Base-by-base conservation (phyloP, 2,888 invertebrate species). In the Escarpia spicata region DNA sequence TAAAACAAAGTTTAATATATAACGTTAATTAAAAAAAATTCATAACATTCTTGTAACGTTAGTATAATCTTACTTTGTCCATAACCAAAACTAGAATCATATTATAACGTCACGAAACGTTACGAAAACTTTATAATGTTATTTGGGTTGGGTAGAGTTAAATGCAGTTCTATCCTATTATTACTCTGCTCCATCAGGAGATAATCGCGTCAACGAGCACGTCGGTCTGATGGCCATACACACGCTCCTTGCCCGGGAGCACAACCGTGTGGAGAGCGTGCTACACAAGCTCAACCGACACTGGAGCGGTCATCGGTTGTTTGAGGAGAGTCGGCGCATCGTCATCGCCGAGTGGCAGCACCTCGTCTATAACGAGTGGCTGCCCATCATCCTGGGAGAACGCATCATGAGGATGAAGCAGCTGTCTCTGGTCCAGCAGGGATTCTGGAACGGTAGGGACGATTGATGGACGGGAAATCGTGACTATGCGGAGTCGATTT, bases 321-420 rank as follows among this genome's bases (percentile, higher is more conserved):
- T 93, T 45, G 43, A 92, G 91, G 92, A 92, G 75, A 92, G 45
- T 10, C 97, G 98, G 93, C 97, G 97, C 95, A 98, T 99, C 45
- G 96, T 99, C 0, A 97, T 97, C 0, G 99, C 98, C 0, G 94
- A 96, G 91, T 95, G 99, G 98, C 97, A 96, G 92, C 96, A 96
- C 93, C 96, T 97, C 45, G 95, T 96, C 6, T 97, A 95, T 94
- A 95, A 95, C 45, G 96, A 97, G 94, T 97, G 95, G 92, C 96
- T 99, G 92, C 99, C 99, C 9, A 93, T 99, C 92, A 97, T 99
- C 91, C 97, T 99, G 19, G 98, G 99, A 8, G 98, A 98, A 98
- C 98, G 98, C 95, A 98, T 98, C 31, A 98, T 99, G 94, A 98
- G 98, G 95, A 97, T 98, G 8, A 99, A 99, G 96, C 98, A 98